Conservation (phyloP, 2,888 invertebrate species). For the Dryocosmus kuriphilus region DNA sequence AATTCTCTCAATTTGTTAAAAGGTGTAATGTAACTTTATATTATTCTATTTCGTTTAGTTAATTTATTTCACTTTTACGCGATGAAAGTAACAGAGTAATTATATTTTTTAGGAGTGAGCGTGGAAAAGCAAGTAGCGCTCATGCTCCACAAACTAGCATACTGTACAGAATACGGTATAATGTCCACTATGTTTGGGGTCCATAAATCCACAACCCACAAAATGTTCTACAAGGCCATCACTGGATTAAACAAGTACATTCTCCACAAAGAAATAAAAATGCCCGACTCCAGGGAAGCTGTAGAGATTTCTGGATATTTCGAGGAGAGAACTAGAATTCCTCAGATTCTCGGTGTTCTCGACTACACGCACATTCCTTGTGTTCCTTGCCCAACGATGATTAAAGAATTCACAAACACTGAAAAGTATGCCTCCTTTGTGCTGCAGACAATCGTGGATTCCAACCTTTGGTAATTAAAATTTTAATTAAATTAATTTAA, state of each 20-base stretch:
- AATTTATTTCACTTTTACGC: no score
- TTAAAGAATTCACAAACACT: constrained; percentile 55
- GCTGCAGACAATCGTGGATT: constrained; percentile 61
- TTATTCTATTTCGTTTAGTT: no score
- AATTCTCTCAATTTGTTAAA: not conserved
- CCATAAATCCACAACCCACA: constrained; percentile 60
- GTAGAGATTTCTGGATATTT: constrained; percentile 56
- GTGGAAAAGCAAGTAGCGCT: constrained; percentile 61
- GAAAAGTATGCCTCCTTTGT: constrained; percentile 59
- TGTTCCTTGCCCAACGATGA: constrained; percentile 48
- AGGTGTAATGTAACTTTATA: not conserved
- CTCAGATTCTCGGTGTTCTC: constrained; percentile 66
- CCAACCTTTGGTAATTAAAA: constrained; percentile 56
- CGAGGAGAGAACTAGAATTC: constrained; percentile 60
- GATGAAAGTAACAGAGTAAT: no score
- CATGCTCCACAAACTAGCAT: constrained; percentile 56
- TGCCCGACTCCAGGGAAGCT: constrained; percentile 63
- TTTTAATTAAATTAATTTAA: not conserved
- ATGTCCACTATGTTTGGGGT: constrained; percentile 60
- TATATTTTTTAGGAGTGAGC: constrained; percentile 54
- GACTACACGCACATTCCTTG: constrained; percentile 61
- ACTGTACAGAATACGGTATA: constrained; percentile 51
- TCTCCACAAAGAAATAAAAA: constrained; percentile 55
- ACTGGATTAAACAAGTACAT: constrained; percentile 62
- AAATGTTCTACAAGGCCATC: constrained; percentile 61